Conservation (phyloP, 1,140 invertebrate species). For the Megalopta genalis region DNA sequence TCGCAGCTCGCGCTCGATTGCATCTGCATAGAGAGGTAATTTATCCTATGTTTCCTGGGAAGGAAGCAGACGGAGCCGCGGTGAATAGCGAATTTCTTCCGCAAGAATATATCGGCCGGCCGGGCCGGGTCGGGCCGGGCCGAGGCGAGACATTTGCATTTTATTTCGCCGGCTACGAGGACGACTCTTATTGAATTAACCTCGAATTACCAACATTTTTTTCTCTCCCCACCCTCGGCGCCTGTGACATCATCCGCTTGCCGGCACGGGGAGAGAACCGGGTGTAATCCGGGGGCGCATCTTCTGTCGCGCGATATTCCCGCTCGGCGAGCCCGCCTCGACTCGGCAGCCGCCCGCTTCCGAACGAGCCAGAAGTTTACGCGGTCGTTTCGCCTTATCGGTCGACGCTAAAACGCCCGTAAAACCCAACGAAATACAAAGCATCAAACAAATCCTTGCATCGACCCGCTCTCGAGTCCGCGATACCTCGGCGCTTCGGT, state of each 20-base stretch:
- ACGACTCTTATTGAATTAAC: slow-evolving; percentile 56
- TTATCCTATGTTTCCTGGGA: slow-evolving; percentile 49
- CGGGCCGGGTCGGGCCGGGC: background rate
- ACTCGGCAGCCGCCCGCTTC: background rate
- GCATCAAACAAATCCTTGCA: slow-evolving; percentile 46
- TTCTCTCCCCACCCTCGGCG: slow-evolving; percentile 39
- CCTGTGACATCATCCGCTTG: slow-evolving; percentile 15
- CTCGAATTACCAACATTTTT: slow-evolving; percentile 53
- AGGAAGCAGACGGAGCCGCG: slow-evolving; percentile 20
- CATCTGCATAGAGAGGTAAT: slow-evolving; percentile 54
- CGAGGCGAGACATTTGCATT: slow-evolving; percentile 53
- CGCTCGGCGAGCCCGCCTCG: background rate
- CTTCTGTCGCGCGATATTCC: slow-evolving; percentile 40
- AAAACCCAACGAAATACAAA: slow-evolving; percentile 56
- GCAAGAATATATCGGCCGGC: slow-evolving; percentile 17
- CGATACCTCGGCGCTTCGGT: background rate
- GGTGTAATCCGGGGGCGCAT: slow-evolving; percentile 41
- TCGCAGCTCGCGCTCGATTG: slow-evolving; percentile 43
- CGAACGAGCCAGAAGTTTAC: slow-evolving; percentile 32
- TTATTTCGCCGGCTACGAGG: slow-evolving; percentile 42
- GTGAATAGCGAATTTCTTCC: slow-evolving; percentile 41
- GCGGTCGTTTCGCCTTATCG: slow-evolving; percentile 52
- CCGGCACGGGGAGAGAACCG: too few relatives aligned
- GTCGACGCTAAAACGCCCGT: slow-evolving; percentile 41
- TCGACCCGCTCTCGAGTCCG: slow-evolving; percentile 19